phyloP scores from a whole-genome alignment of 2,797 vertebrate species.

The Sebastes trivittatus region DNA sequence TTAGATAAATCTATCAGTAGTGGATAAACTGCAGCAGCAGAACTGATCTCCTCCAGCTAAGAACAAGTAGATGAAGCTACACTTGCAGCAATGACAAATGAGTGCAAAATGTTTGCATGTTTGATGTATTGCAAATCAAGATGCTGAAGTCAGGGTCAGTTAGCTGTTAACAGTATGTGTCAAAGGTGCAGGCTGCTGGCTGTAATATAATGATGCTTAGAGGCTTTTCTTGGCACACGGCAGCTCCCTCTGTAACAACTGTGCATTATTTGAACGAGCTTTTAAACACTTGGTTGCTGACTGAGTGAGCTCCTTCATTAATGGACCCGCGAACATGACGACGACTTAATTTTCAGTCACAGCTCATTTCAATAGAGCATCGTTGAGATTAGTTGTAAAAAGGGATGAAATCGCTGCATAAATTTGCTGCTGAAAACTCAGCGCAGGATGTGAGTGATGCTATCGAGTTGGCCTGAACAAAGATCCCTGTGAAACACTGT shows the following conservation, averaged over 20 bases:
- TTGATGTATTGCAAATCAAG: not conserved
- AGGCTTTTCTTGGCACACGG: not conserved
- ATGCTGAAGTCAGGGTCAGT: not conserved
- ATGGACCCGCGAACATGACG: not conserved
- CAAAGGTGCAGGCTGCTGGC: not conserved
- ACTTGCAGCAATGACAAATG: not conserved
- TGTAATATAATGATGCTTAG: not conserved
- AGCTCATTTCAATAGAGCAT: not conserved
- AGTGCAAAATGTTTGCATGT: not conserved
- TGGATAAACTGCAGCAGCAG: constrained; percentile 1
- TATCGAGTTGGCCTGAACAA: not conserved
- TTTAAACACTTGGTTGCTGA: not conserved
- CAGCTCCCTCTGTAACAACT: not conserved
- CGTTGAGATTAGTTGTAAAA: not conserved
- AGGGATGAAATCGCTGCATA: not conserved
- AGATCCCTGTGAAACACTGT: not conserved
- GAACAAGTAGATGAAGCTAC: not conserved
- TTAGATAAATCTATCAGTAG: not conserved
- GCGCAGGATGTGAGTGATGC: not conserved
- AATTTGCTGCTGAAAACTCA: constrained; percentile 10
- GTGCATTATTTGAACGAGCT: constrained; percentile 1
- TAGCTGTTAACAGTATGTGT: constrained; percentile 2
- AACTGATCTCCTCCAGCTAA: not conserved
- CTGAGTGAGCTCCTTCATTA: not conserved
- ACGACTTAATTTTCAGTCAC: not conserved